Percentiles rank a stretch among this genome's conserved stretches.
Evolutionary conservation across 1,140 invertebrate species (phyloP).

Genomic region (Drosophila guanche): DNA sequence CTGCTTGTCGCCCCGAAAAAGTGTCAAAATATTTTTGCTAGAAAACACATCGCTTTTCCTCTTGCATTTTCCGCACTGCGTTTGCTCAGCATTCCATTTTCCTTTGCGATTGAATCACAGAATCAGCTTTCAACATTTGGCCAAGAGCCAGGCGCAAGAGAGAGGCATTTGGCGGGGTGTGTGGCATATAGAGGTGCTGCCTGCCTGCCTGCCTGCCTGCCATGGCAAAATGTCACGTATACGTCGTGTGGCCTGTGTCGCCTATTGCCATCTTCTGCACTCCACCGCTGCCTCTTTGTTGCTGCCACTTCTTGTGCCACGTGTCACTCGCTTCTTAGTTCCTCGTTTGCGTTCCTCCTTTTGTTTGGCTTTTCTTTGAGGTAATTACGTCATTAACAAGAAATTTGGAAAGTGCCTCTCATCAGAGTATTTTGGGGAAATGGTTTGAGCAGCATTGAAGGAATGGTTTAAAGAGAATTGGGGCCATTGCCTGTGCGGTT

Average conservation of each 20-base stretch:
- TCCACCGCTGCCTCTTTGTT: slow-evolving; percentile 41
- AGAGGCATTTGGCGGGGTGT: background rate
- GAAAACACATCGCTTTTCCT: slow-evolving; percentile 23
- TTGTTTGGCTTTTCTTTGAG: slow-evolving; percentile 31
- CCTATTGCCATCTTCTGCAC: too few species aligned
- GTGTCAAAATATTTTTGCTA: slow-evolving; percentile 77
- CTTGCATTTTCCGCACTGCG: slow-evolving; percentile 44
- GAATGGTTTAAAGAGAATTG: too few species aligned
- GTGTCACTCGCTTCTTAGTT: slow-evolving; percentile 13
- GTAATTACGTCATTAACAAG: slow-evolving; percentile 78
- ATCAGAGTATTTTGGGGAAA: slow-evolving; percentile 50
- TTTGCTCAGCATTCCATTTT: slow-evolving; percentile 45
- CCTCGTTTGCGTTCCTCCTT: slow-evolving; percentile 5
- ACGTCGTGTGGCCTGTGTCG: slow-evolving; percentile 70
- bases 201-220: background rate
- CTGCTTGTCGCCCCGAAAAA: slow-evolving; percentile 66
- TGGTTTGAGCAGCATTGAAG: too few species aligned
- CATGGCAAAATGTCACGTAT: slow-evolving; percentile 77
- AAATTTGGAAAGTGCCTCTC: slow-evolving; percentile 69
- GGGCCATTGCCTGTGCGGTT: too few species aligned
- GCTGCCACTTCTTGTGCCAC: slow-evolving; percentile 21
- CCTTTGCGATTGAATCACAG: slow-evolving; percentile 39
- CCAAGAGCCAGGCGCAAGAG: slow-evolving; percentile 19
- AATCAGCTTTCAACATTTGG: slow-evolving; percentile 34
- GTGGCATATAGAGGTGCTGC: background rate